Evolutionary conservation across 2,797 vertebrate genomes (phyloP).

Genomic region (Lacerta agilis): DNA sequence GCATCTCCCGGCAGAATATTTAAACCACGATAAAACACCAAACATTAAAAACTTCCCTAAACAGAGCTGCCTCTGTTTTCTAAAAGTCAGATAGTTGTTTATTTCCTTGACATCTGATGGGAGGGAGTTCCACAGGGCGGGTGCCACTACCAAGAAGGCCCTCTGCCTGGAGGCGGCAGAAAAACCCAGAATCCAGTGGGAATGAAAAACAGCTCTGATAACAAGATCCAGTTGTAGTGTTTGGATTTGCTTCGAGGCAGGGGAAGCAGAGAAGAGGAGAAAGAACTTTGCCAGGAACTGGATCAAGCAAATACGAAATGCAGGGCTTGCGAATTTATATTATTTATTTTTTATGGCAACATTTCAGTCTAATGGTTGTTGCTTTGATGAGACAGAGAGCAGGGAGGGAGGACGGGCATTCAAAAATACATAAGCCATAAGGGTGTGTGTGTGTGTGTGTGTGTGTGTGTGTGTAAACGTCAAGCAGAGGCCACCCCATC

Average conservation of each 20-base stretch:
- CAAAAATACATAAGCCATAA: neutral
- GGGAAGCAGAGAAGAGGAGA: neutral
- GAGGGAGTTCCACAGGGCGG: neutral
- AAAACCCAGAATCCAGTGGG: conserved; percentile 40
- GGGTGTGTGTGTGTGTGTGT: too few species aligned
- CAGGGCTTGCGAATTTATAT: conserved; percentile 22
- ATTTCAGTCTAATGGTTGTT: conserved; percentile 18
- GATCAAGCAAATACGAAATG: conserved; percentile 24
- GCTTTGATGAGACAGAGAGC: neutral
- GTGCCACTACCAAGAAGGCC: too few species aligned
- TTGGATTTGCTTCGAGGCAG: conserved; percentile 63
- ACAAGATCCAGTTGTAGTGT: conserved; percentile 74
- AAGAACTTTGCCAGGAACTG: conserved; percentile 42
- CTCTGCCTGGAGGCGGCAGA: neutral
- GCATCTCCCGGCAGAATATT: too few species aligned
- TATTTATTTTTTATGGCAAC: neutral
- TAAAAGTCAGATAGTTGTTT: too few species aligned
- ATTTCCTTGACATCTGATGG: neutral
- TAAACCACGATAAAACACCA: too few species aligned
- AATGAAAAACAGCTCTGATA: conserved; percentile 52
- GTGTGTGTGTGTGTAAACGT: too few species aligned
- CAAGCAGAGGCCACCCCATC: too few species aligned
- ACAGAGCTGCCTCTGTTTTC: too few species aligned
- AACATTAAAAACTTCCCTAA: too few species aligned
- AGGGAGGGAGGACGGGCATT: neutral